Evolutionary conservation across 1,140 invertebrate species (phyloP).

Genomic region (Plectrocnemia conspersa): DNA sequence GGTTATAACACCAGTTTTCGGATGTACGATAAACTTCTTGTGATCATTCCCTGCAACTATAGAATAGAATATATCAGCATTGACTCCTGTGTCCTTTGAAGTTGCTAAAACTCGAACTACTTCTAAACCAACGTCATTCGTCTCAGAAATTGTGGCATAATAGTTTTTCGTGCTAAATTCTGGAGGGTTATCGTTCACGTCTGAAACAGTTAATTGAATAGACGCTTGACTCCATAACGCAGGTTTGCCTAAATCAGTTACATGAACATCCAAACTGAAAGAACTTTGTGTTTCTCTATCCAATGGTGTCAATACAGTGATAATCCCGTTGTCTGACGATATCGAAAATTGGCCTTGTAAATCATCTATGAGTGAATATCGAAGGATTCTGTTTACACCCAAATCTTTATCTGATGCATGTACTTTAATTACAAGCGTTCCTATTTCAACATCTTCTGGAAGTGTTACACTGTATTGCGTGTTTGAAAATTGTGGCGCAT

Average conservation of each 20-base stretch:
- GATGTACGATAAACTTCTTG: constrained; percentile 70
- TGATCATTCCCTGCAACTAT: constrained; percentile 80
- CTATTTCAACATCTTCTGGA: constrained; percentile 71
- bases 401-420: constrained; percentile 75
- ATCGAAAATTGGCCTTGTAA: constrained; percentile 59
- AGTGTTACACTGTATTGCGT: constrained; percentile 69
- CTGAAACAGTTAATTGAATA: constrained; percentile 33
- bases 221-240: constrained; percentile 32
- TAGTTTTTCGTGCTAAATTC: constrained; percentile 73
- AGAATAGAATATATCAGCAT: constrained; percentile 81
- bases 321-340: constrained; percentile 66
- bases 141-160: constrained; percentile 64
- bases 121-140: constrained; percentile 62
- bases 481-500: constrained; percentile 70
- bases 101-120: constrained; percentile 73
- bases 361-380: constrained; percentile 67
- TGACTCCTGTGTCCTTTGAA: constrained; percentile 84
- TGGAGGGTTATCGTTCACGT: constrained; percentile 84
- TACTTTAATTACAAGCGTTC: constrained; percentile 71
- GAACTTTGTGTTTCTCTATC: constrained; percentile 75
- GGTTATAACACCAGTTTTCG: constrained; percentile 64
- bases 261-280: constrained; percentile 76
- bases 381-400: constrained; percentile 74
- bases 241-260: constrained; percentile 70
- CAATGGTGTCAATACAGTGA: constrained; percentile 70